These are phyloP conservation scores for Alosa sapidissima DNA, from an alignment of 2,797 vertebrate species.

Conservation along the genomic window DNA sequence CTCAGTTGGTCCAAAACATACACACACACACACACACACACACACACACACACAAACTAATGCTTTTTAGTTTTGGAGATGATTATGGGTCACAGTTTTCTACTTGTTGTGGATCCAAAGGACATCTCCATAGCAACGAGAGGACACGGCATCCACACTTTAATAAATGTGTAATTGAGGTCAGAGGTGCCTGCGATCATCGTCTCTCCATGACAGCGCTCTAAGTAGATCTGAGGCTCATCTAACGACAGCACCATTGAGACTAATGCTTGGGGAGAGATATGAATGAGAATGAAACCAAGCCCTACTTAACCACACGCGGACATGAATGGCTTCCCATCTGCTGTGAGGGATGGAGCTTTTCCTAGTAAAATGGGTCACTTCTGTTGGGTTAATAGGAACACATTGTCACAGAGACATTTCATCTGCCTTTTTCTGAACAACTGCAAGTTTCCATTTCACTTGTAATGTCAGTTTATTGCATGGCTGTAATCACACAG, in stretches of 20 bases:
- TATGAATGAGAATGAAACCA: background rate
- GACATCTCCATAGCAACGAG: background rate
- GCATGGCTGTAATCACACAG: background rate
- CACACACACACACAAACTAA: background rate
- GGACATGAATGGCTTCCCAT: background rate
- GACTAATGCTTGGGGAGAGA: background rate
- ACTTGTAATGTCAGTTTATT: background rate
- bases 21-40: background rate
- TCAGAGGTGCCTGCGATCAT: background rate
- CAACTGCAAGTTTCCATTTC: background rate
- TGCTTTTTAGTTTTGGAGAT: background rate
- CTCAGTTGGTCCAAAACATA: background rate
- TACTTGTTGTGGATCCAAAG: background rate
- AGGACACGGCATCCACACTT: background rate
- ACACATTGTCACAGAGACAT: background rate
- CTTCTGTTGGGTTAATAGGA: background rate
- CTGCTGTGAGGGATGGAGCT: background rate
- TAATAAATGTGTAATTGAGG: conserved; percentile 12
- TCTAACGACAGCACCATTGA: background rate
- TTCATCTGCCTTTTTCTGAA: background rate
- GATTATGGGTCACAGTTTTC: background rate
- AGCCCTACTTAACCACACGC: background rate
- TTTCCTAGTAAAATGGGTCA: background rate
- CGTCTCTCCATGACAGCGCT: background rate
- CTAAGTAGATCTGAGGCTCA: background rate